These are phyloP conservation scores for Scarus forsteni DNA, from an alignment of 2,797 vertebrate species.

Conservation along the genomic window DNA sequence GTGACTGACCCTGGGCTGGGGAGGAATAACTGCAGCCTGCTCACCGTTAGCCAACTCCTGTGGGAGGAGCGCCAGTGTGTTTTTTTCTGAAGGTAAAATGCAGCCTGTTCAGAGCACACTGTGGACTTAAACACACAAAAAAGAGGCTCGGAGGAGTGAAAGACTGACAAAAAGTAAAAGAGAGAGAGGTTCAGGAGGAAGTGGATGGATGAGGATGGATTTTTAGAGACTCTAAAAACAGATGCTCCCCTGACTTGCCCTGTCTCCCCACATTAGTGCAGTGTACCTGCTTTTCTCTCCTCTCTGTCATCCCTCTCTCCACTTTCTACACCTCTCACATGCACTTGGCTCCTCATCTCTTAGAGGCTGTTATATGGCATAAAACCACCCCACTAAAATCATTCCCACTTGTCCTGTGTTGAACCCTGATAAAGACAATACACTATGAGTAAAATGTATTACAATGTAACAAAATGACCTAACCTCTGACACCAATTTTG, in stretches of 20 bases:
- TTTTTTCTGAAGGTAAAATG: constrained; percentile 39
- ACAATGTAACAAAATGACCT: background rate
- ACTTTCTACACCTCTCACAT: constrained; percentile 23
- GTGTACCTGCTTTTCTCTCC: constrained; percentile 32
- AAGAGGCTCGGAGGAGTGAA: constrained; percentile 19
- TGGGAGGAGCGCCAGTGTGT: constrained; percentile 28
- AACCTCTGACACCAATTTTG: no score
- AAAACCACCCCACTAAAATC: background rate
- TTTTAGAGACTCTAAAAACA: constrained; percentile 70
- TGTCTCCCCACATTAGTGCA: constrained; percentile 77
- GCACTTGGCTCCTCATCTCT: constrained; percentile 1
- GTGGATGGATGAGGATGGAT: constrained; percentile 31
- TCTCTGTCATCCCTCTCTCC: constrained; percentile 4
- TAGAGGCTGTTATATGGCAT: background rate
- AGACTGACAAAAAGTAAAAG: constrained; percentile 12
- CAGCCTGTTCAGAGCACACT: constrained; percentile 28
- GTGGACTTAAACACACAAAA: constrained; percentile 20
- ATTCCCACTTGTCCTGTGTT: background rate
- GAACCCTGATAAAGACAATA: background rate
- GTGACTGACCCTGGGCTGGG: constrained; percentile 37
- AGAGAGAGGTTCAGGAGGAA: constrained; percentile 35
- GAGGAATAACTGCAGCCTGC: constrained; percentile 46
- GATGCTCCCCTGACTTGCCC: constrained; percentile 68
- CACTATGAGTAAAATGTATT: background rate
- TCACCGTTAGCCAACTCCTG: constrained; percentile 28